Base-by-base conservation (phyloP, 2,113 vertebrate species). In the Phylloscopus whistleri region DNA sequence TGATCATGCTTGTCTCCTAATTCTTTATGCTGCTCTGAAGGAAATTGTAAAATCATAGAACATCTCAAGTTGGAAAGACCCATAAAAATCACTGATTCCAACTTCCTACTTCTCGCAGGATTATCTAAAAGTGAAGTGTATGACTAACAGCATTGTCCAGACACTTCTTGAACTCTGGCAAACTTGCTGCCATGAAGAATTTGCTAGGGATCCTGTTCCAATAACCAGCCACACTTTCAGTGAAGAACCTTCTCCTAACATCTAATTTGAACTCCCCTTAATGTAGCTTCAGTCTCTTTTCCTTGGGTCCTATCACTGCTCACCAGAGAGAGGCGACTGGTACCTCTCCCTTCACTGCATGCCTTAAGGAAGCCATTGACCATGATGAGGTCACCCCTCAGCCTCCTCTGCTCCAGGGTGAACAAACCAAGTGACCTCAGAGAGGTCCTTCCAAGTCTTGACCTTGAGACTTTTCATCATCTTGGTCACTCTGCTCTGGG, bases 321-420 rank as follows among this genome's bases (percentile, higher is more conserved):
- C 30, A 63, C 30, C 23, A 48, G 30, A 75, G 17, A 59, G 24
- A 63, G n/a, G 58, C 52, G 18, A 48, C 39, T 18, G 62, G 24
- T 14, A 37, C 5, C 3, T 69, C 39, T 35, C 13, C 30, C 13
- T 76, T n/a, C 2, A 0, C 49, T 75, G 20, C 3, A 10, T 1
- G 0, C 7, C 21, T 39, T 63, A 20, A 70, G 73, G 30, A 84
- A 76, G 26, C 2, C 52, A 16, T 23, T 62, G 33, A 18, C 30
- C 26, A 5, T 7, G 1, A 7, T 73, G 20, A 28, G 26, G 5
- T 60, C 52, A 51, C 22, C 23, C 23, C 31, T 83, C 26, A 26
- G 14, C 26, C 14, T 75, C 16, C 19, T 51, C 19, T 82, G 30
- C 35, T 51, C 31, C 31, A 49, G 55, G 12, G 24, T 41, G 31